Percentiles rank a stretch among this genome's conserved stretches.
Evolutionary conservation across 2,113 vertebrate species (phyloP).

Genomic region (Trachemys scripta): DNA sequence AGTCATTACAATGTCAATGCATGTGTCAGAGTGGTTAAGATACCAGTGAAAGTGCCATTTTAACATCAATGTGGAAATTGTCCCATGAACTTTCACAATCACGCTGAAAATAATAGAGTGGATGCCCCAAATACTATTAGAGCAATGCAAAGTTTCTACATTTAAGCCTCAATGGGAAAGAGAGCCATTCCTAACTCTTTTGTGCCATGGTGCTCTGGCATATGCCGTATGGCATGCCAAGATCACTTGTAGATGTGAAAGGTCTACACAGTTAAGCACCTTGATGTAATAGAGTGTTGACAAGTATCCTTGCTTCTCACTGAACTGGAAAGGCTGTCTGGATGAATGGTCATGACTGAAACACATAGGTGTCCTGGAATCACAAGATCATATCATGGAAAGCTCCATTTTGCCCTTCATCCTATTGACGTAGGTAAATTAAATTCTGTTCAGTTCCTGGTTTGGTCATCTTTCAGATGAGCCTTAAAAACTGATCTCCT

Average conservation of each 20-base stretch:
- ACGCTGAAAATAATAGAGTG: conserved; percentile 35
- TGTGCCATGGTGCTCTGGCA: neutral
- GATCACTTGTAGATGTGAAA: neutral
- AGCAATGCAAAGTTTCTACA: neutral
- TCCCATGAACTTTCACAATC: neutral
- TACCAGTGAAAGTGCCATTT: conserved; percentile 45
- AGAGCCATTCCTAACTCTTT: neutral
- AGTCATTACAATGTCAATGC: conserved; percentile 15
- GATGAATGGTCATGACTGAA: neutral
- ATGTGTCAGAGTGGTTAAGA: conserved; percentile 6
- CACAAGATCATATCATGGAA: accelerated
- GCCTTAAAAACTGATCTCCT: accelerated
- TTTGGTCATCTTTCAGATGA: neutral
- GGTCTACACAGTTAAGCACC: neutral
- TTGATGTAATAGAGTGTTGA: neutral
- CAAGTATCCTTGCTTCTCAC: accelerated
- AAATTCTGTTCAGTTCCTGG: neutral
- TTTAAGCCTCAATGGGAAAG: neutral
- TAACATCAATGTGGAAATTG: conserved; percentile 15
- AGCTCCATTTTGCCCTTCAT: accelerated
- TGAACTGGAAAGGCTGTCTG: neutral
- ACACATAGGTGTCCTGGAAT: accelerated
- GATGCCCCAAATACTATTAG: neutral
- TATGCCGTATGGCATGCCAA: neutral
- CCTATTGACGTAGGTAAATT: neutral